Evolutionary conservation across 2,888 invertebrate genomes (phyloP).

Genomic region (Latrodectus elegans): DNA sequence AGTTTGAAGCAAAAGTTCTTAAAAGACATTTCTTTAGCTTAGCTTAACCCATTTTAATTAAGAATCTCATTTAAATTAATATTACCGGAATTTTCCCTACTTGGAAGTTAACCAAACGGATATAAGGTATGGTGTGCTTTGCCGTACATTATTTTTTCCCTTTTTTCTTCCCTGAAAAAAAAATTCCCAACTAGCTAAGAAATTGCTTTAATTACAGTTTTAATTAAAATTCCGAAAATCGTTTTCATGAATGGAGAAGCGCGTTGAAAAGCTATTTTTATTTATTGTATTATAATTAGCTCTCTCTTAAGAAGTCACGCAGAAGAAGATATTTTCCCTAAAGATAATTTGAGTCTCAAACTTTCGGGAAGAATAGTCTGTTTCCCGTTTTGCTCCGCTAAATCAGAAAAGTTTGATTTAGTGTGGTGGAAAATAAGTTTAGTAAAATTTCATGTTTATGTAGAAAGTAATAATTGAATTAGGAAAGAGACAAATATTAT

Average conservation of each 20-base stretch:
- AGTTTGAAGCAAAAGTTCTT: neutral
- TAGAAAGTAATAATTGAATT: too few species aligned
- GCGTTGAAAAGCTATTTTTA: constrained; percentile 34
- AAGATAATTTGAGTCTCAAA: too few species aligned
- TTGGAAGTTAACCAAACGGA: constrained; percentile 2
- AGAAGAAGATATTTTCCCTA: too few species aligned
- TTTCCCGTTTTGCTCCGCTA: too few species aligned
- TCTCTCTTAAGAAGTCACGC: neutral
- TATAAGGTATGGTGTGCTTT: neutral
- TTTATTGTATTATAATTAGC: constrained; percentile 39
- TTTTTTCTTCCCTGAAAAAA: constrained; percentile 21
- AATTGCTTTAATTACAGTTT: constrained; percentile 53
- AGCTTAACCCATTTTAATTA: constrained; percentile 43
- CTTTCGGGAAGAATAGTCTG: too few species aligned
- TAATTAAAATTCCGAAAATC: constrained; percentile 30
- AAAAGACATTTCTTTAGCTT: neutral
- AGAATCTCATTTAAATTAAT: constrained; percentile 50
- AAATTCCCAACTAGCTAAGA: constrained; percentile 20
- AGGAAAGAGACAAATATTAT: too few species aligned
- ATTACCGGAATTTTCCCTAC: constrained; percentile 14
- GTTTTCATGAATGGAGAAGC: neutral
- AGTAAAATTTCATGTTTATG: too few species aligned
- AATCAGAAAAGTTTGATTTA: too few species aligned
- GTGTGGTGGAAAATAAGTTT: too few species aligned
- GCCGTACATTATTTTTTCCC: neutral